phyloP scores from a whole-genome alignment of 2,113 vertebrate species.

The Myxocyprinus asiaticus region DNA sequence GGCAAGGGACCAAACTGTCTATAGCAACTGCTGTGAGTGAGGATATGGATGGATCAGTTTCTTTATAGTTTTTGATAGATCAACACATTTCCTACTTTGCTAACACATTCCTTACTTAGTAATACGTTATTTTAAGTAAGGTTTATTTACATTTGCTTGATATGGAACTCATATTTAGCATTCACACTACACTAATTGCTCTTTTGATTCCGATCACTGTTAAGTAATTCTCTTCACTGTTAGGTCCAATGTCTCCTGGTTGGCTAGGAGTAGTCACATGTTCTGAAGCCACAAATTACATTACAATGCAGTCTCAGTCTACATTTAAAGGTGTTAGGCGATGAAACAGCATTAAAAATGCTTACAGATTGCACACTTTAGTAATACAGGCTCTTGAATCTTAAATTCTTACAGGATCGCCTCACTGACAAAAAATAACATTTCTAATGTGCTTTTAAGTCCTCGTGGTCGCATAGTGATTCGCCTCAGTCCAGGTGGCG shows the following conservation, averaged over 20 bases:
- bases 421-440: not conserved
- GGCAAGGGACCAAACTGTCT: not conserved
- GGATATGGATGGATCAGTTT: not conserved
- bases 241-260: not conserved
- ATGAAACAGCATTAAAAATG: slow-evolving; percentile 19
- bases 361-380: not conserved
- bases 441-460: no score
- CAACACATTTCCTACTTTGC: not conserved
- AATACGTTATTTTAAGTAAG: no score
- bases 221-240: not conserved
- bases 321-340: not conserved
- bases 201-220: no score
- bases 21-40: slow-evolving; percentile 17
- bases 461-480: no score
- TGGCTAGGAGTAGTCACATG: not conserved
- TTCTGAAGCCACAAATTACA: not conserved
- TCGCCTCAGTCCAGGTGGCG: no score
- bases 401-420: not conserved
- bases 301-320: not conserved
- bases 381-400: not conserved
- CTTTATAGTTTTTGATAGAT: slow-evolving; percentile 5
- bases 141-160: no score
- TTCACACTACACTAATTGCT: no score
- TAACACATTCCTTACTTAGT: not conserved
- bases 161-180: no score